Conservation (phyloP, 1,140 invertebrate species). For the Drosophila sp. region DNA sequence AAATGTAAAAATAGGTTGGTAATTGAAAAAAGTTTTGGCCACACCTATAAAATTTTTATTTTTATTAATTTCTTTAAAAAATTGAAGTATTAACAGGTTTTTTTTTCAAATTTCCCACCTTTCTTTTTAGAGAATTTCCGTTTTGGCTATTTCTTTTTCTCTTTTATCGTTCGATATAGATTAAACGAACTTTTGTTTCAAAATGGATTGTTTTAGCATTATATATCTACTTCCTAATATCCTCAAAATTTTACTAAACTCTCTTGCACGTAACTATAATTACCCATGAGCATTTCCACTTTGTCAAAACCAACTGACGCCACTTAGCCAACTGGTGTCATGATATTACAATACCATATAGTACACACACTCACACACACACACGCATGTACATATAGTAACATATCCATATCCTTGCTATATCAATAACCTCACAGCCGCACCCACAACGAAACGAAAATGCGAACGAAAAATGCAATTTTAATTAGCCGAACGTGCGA, state of each 20-base stretch:
- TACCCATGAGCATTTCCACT: constrained; percentile 19
- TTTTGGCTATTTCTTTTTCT: no score
- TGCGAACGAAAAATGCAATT: constrained; percentile 72
- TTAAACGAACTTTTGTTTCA: not conserved
- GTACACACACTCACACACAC: not conserved
- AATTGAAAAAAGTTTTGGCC: not conserved
- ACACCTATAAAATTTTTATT: not conserved
- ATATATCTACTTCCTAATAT: not conserved
- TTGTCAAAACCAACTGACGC: constrained; percentile 26
- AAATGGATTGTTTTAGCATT: not conserved
- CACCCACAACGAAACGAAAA: not conserved
- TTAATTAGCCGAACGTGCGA: constrained; percentile 79
- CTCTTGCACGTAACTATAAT: constrained; percentile 9
- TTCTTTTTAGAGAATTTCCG: no score
- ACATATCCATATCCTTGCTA: constrained; percentile 40
- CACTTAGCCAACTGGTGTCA: constrained; percentile 48
- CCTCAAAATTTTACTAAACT: not conserved
- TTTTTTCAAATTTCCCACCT: no score
- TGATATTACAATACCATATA: constrained; percentile 25
- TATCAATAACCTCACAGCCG: constrained; percentile 60
- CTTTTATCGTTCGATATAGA: no score
- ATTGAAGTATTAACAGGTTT: no score
- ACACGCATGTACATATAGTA: not conserved
- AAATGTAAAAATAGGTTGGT: not conserved
- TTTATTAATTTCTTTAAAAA: not conserved